A percentile compares a stretch with the other conserved stretches of the same genome.
phyloP scores from a whole-genome alignment of 2,888 invertebrate species.

The Orthosia gracilis region DNA sequence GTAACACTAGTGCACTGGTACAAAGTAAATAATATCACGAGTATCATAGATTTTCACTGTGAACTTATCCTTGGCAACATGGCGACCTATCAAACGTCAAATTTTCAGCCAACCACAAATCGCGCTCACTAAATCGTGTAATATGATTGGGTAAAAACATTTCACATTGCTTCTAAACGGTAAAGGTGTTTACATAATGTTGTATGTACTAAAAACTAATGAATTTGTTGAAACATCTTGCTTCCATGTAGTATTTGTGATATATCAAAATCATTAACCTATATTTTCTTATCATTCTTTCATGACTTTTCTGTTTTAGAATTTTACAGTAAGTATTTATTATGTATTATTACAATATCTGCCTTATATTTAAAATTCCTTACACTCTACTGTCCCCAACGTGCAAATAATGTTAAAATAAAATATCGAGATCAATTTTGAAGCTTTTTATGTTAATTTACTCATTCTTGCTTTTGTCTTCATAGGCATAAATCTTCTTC shows the following conservation, averaged over 20 bases:
- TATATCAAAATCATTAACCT: conserved; percentile 78
- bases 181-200: conserved; percentile 34
- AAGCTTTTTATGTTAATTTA: conserved; percentile 24
- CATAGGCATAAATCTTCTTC: conserved; percentile 5
- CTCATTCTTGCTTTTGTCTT: conserved; percentile 6
- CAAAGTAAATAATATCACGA: conserved; percentile 62
- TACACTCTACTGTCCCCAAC: background rate
- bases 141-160: conserved; percentile 47
- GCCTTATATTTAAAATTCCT: conserved; percentile 2
- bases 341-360: conserved; percentile 39
- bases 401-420: background rate
- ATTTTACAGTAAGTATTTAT: conserved; percentile 79
- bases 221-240: conserved; percentile 68
- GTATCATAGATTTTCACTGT: conserved; percentile 64
- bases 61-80: conserved; percentile 46
- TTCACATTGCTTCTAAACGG: conserved; percentile 50
- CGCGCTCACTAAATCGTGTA: conserved; percentile 47
- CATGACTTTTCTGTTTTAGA: conserved; percentile 87
- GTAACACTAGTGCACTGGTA: conserved; percentile 61
- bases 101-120: conserved; percentile 43
- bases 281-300: conserved; percentile 77
- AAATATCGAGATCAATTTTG: conserved; percentile 7
- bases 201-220: conserved; percentile 56
- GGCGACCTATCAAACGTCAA: conserved; percentile 25
- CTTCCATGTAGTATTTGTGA: conserved; percentile 89